Evolutionary conservation across 2,888 invertebrate genomes (phyloP), one percentile per base, ranked within the genome.

Genomic region (Spodoptera littoralis): DNA sequence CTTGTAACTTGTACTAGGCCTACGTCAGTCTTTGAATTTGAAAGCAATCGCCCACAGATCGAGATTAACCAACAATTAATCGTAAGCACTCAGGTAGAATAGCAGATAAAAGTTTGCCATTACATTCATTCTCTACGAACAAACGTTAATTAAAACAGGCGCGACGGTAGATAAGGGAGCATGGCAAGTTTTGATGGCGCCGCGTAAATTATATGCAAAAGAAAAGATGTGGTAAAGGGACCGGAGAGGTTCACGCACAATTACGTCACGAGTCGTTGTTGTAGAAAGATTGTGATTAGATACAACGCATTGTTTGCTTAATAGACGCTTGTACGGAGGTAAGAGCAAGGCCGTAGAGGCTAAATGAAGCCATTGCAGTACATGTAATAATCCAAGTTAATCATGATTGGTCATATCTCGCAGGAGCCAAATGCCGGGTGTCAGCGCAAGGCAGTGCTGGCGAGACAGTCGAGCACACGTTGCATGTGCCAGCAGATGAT

Each of bases 141-240:
- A 73, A 69, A 60, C 30, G 59, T 74, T 72, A 59, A 72, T 72
- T 72, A 74, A 71, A 72, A 74, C 70, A 50, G 52, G 12, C 30
- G 42, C 27, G 56, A 56, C 53, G 44, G 12, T 36, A 46, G 74
- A 74, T 71, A 56, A 60, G 49, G 11, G 44, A 43, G n/a, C 43
- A 41, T 36, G 55, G 13, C 74, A 60, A 53, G 49, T 64, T 69
- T 52, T 47, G 46, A 45, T 5, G 46, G 11, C 41, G 11, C 9
- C 9, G 9, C 49, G 44, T 52, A 41, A 69, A 64, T 70, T 74
- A 45, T 52, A 49, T 63, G 41, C 64, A 45, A 67, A 59, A 63
- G 48, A 60, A 63, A 60, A 67, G 45, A 54, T 44, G 48, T 46
- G 48, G 46, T 18, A 4, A 54, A 3, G 36, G 60, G 45, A 42